Evolutionary conservation across 2,113 vertebrate species (phyloP), one percentile per base, ranked within the genome.

Genomic region (Calyptommatus sinebrachiatus): DNA sequence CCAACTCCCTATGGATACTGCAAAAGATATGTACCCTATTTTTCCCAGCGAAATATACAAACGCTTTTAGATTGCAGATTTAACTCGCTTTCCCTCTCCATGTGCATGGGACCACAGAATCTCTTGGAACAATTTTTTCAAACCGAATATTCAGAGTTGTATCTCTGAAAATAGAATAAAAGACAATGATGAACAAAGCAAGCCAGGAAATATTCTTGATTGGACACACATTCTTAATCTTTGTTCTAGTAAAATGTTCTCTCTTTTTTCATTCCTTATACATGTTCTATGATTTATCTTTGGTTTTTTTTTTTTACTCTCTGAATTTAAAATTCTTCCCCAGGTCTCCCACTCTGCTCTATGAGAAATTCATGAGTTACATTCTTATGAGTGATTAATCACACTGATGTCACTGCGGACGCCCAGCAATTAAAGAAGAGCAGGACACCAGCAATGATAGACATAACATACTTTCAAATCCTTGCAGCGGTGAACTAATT

Each of bases 381-480:
- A 57, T 57, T 57, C 53, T 57, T 57, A 57, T 18, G 53, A 57
- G 12, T 57, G 35, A 82, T 66, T 74, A 89, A 76, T n/a, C 71
- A 66, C 75, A 35, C 35, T 82, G 3, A 66, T 73, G 41, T 1
- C 65, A 45, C 71, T 41, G 20, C 77, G 31, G 29, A 83, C 82
- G 8, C 78, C 35, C 29, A 65, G 46, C 11, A 79, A 83, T 88
- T 89, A 79, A 88, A 92, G 77, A 50, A n/a, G 61, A 75, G 76
- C 10, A 14, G 68, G 29, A 84, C 77, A 74, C 83, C 50, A 86
- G 31, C 84, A 88, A 89, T 78, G 67, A 28, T 76, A 66, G 50
- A 63, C 20, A 26, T 31, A 82, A 82, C 84, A 90, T 85, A 81
- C 67, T 31, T 85, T 73, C 65, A 78, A 60, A 80, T 75, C 41